These are phyloP conservation scores for Drosophila persimilis DNA, from an alignment of 1,140 invertebrate genomes.

Conservation along the genomic window DNA sequence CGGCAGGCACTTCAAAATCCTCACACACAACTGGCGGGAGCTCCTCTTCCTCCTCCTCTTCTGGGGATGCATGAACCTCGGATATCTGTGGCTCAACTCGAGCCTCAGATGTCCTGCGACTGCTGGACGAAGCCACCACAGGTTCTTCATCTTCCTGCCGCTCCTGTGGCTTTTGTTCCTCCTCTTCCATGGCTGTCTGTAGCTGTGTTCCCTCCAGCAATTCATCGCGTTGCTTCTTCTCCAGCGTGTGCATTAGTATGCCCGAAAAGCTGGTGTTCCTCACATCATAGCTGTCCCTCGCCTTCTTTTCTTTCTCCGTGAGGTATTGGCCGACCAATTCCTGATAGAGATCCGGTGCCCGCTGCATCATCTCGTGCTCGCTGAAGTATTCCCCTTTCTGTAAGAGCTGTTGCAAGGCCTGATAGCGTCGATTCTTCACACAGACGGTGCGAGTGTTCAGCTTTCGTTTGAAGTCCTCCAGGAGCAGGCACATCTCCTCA, in stretches of 20 bases:
- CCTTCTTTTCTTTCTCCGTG: slow-evolving; percentile 88
- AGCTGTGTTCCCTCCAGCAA: slow-evolving; percentile 83
- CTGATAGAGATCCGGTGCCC: slow-evolving; percentile 95
- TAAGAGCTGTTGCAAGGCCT: slow-evolving; percentile 90
- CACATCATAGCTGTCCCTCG: slow-evolving; percentile 85
- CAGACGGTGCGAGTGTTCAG: slow-evolving; percentile 84
- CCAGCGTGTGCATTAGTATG: slow-evolving; percentile 88
- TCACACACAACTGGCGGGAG: background rate
- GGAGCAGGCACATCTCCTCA: slow-evolving; percentile 86
- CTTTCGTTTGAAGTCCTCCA: slow-evolving; percentile 85
- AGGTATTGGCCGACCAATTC: slow-evolving; percentile 93
- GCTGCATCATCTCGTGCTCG: slow-evolving; percentile 95
- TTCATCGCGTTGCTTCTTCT: slow-evolving; percentile 86
- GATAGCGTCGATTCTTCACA: slow-evolving; percentile 91
- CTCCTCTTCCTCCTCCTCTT: background rate
- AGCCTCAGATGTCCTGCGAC: too few species aligned
- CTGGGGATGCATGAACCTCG: background rate
- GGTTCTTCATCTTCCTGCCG: slow-evolving; percentile 50
- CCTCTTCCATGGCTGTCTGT: too few species aligned
- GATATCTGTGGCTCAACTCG: too few species aligned
- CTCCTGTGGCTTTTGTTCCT: slow-evolving; percentile 16
- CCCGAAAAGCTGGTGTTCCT: slow-evolving; percentile 87
- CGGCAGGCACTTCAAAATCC: slow-evolving; percentile 58
- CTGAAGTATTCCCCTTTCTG: slow-evolving; percentile 92
- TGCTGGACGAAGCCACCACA: background rate